Base-by-base conservation (phyloP, 2,797 vertebrate species). In the Cyclopterus lumpus region DNA sequence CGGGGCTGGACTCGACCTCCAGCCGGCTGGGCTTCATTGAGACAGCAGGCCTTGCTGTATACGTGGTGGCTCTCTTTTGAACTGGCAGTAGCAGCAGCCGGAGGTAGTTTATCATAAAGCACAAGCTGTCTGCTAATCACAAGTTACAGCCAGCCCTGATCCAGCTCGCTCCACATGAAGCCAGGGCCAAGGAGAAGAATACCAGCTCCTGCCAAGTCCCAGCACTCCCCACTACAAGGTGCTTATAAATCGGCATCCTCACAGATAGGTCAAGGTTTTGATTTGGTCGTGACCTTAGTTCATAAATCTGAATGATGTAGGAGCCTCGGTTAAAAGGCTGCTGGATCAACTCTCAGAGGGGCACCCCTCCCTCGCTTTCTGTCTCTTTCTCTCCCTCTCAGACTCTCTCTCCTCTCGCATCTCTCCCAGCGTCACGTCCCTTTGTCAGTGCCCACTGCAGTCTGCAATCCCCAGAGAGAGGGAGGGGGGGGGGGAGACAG, bases 271-370 rank as follows among this genome's bases (percentile, higher is more conserved):
- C 94, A 95, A 94, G 94, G 93, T 94, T 95, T 94, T 94, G 93
- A 95, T 95, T 94, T 95, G 94, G 93, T 94, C 91, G 61, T 94
- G 94, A 95, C 94, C 94, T 89, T 66, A 81, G 86, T 93, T 93
- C 93, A 94, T 95, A 95, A 95, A 95, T 95, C 94, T 91, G 90
- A 93, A 92, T 95, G 94, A 95, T 95, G 91, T 93, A 94, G 90
- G 90, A 88, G 84, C 83, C 84, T 86, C 91, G 85, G 88, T 89
- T 89, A 90, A 92, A 93, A 91, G 77, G 86, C 86, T 85, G 77
- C 85, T 71, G 88, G 88, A 90, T 90, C 91, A 89, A 90, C 86
- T 86, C 85, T 87, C 60, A 73, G 75, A 90, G 89, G 90, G 88
- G 83, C 82, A 73, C 67, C 77, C 83, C 84, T 77, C 73, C 82